Base-by-base conservation (phyloP, 2,113 vertebrate species). In the Brachyistius frenatus region DNA sequence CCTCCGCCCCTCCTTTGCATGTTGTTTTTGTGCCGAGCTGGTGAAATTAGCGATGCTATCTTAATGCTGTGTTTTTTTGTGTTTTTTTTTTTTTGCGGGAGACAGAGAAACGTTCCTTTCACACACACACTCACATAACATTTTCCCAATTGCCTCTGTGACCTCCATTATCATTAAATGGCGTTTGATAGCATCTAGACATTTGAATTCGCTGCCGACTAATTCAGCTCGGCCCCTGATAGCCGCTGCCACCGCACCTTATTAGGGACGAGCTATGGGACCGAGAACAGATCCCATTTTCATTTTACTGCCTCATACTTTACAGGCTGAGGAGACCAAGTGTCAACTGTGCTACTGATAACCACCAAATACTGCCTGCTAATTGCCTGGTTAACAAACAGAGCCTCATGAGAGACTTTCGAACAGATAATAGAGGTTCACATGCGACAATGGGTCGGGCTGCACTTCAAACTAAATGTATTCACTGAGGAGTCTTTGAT, bases 101-200 rank as follows among this genome's bases (percentile, higher is more conserved):
- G 73, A 84, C 66, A 65, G 83, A 83, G 83, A 90, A 88, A 85
- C 7, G 78, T 72, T 85, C 73, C 76, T 83, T 87, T 83, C 74
- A 81, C 78, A 73, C 74, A 77, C 67, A 66, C 73, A 70, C 58
- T 52, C 39, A 52, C 37, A 67, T 10, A 68, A 61, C 60, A 63
- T 86, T 85, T 83, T 78, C 83, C 80, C 88, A 76, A 85, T 87
- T 86, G 84, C 88, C 83, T 82, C 69, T 58, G 56, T 90, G 89
- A 92, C 88, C 90, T 90, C 85, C 79, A 86, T 90, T 85, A 91
- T 82, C 89, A 88, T 86, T 88, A 91, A 89, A 89, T 81, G 88
- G 54, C 60, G 76, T 80, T 74, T 83, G 89, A 91, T 90, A 92
- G 81, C 83, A 92, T 91, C 83, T 69, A 75, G 81, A 87, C 86